Evolutionary conservation across 2,113 vertebrate genomes (phyloP), one percentile per base, ranked within the genome.

Genomic region (Mystacornis crossleyi): DNA sequence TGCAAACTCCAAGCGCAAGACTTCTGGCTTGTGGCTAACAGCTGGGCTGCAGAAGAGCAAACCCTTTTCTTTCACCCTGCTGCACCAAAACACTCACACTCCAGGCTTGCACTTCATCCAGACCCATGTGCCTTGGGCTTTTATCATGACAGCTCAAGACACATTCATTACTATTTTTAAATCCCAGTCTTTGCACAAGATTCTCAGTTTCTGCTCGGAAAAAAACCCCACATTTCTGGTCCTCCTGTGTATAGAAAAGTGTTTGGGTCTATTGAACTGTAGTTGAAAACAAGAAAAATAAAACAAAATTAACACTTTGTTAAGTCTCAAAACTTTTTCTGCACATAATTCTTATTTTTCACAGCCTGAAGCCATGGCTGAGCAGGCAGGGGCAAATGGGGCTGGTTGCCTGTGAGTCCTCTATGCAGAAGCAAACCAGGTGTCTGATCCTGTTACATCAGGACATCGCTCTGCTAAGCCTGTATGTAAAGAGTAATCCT

Each of bases 381-480:
- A 83, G 62, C 47, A 58, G 71, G 47, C 71, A 62, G 81, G 34
- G 66, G 31, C 51, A 70, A 84, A 57, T 58, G 73, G 86, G 69
- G 73, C 64, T 60, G 40, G 29, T 47, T 51, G 60, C 81, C 64
- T 69, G 16, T 38, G 50, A 60, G 53, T 77, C 40, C 45, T 69
- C 26, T 47, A 0, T 16, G n/a, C 34, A 38, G 57, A 86, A 67
- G 21, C 2, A 3, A 86, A 53, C 19, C 57, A 77, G 58, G 85
- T 81, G 67, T 89, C 91, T 65, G 72, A 64, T 87, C 69, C 77
- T 60, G 34, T 93, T 83, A 80, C 77, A 91, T 82, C 84, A 95
- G 62, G 75, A 19, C 57, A 57, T 29, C 0, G 1, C 77, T 74
- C 81, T 80, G 79, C 74, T 81, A 75, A 95, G 75, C 80, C 40